Evolutionary conservation across 2,797 vertebrate genomes (phyloP), one percentile per base, ranked within the genome.

Genomic region (Philypnodon macrostomus): DNA sequence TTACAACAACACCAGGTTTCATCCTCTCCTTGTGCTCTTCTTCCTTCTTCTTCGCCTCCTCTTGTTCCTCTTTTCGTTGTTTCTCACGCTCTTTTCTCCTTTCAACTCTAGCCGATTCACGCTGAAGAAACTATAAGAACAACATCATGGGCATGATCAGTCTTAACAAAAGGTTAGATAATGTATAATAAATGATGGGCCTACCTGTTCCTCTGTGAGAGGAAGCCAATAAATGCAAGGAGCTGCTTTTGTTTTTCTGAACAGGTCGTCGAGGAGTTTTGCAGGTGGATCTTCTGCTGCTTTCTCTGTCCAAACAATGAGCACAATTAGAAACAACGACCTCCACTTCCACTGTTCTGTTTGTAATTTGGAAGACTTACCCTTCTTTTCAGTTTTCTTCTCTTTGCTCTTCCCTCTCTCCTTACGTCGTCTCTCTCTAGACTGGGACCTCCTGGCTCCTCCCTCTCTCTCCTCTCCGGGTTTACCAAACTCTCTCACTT

Each of bases 191-290:
- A 30, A 0, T 11, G 4, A 5, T 40, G 9, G 14, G 39, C 42
- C 59, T 52, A 95, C 94, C 90, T 94, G 92, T 44, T 93, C 91
- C 16, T 95, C 93, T 0, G 93, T 94, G 3, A 96, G 91, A 0
- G 94, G 94, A 15, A 96, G 93, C 94, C 94, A 96, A 65, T 95
- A 96, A 67, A 96, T 96, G 77, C 94, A 95, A 1, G 94, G 94
- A 16, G 91, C 91, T 2, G 93, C 92, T 87, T 94, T 95, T 60
- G 94, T 96, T 89, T 96, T 96, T 17, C 90, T 84, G 78, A 96
- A 96, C 49, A 96, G 86, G 67, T 96, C 94, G 2, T 96, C 94
- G 1, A 96, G 81, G 44, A 95, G 83, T 77, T 96, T 96, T 31
- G 93, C 93, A 0, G 94, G 93, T 0, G 93, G 93, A 49, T 95